Evolutionary conservation across 1,140 invertebrate genomes (phyloP), one percentile per base, ranked within the genome.

Genomic region (Mylabris phalerata): DNA sequence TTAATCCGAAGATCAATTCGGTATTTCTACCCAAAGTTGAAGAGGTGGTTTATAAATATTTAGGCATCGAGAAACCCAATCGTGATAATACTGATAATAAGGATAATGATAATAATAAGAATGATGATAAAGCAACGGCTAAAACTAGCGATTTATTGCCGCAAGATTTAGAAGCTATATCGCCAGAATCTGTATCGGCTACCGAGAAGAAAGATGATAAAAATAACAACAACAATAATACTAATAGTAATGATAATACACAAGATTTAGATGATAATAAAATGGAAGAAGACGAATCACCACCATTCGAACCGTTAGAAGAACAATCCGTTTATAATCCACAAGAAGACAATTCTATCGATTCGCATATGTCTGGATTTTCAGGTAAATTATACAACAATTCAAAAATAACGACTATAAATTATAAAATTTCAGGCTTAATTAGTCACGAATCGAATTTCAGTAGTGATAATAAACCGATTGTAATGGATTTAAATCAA

Each of bases 1-100:
- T 97, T 0, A 93, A 95, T 75, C 92, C 92, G 3, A 95, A 95
- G 79, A 87, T 95, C 4, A 84, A 87, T 60, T 82, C 85, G 6
- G 82, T 92, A 2, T 94, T 96, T 71, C 85, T 92, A 69, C 89
- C 92, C 5, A 86, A 92, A 79, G 91, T 96, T 47, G 92, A 94
- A 75, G 89, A 93, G 68, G 84, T 92, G 9, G 88, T 95, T 0
- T 95, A 93, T 71, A 86, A 89, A 69, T 90, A 87, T 72, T 74
- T 95, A n/a, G 90, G 91, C 24, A 83, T 95, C 47, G 82, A 88
- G 59, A 81, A 79, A 61, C 84, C 66, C 39, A 51, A 25, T 39
- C 19, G 64, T n/a, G 65, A 73, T 2, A 64, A 79, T 55, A 41
- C 6, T 3, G 32, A 32, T 7, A 32, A 32, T 32, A 32, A 32